Evolutionary conservation across 2,797 vertebrate species (phyloP).

Genomic region (Anolis apletophallus): DNA sequence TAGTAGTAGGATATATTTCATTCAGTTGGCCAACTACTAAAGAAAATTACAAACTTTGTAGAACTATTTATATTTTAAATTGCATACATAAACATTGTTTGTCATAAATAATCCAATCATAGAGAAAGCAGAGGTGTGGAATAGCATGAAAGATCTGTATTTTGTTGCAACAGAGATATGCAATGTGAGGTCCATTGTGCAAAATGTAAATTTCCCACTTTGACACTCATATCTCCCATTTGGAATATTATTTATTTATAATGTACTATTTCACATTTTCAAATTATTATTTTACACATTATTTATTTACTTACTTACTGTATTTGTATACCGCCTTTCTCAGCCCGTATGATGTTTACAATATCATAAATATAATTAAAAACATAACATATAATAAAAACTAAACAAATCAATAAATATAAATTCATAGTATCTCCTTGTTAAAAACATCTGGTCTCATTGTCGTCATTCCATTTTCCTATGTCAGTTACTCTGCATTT

Average conservation of each 20-base stretch:
- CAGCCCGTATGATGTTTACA: too few relatives aligned
- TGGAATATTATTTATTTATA: background rate
- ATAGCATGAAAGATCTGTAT: background rate
- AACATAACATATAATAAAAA: too few relatives aligned
- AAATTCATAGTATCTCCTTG: too few relatives aligned
- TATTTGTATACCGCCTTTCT: too few relatives aligned
- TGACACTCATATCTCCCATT: background rate
- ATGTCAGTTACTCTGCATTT: too few relatives aligned
- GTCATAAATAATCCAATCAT: conserved; percentile 1
- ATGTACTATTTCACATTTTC: background rate
- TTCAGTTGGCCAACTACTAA: background rate
- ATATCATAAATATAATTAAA: too few relatives aligned
- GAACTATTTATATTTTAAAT: background rate
- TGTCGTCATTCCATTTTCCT: too few relatives aligned
- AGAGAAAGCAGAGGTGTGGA: conserved; percentile 15
- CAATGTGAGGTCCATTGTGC: conserved; percentile 34
- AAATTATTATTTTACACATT: background rate
- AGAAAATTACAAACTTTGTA: background rate
- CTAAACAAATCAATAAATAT: too few relatives aligned
- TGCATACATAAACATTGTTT: background rate
- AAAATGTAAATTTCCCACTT: background rate
- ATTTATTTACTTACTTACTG: too few relatives aligned
- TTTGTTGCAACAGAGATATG: background rate
- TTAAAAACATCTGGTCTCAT: too few relatives aligned
- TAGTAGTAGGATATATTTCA: background rate